phyloP scores from a whole-genome alignment of 2,797 vertebrate species.

The Arnoldichthys spilopterus region DNA sequence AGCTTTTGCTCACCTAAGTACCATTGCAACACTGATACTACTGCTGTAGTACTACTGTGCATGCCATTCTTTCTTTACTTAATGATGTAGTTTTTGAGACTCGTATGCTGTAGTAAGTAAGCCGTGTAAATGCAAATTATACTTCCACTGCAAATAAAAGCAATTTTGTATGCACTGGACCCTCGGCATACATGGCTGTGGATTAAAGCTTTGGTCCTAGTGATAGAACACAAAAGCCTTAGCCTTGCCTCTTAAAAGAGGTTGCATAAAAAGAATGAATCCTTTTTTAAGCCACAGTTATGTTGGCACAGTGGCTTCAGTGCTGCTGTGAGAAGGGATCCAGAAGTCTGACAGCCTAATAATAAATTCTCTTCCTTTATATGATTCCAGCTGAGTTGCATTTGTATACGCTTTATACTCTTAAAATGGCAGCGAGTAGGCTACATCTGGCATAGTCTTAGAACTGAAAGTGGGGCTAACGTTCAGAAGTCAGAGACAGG shows the following conservation, averaged over 20 bases:
- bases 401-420: slow-evolving; percentile 7
- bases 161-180: not conserved
- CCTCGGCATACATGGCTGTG: not conserved
- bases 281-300: not conserved
- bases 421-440: slow-evolving; percentile 14
- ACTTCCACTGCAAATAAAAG: not conserved
- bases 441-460: slow-evolving; percentile 7
- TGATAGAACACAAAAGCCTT: not conserved
- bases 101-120: not conserved
- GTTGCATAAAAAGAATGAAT: not conserved
- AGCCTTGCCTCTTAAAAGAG: not conserved
- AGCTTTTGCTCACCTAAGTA: too few species aligned
- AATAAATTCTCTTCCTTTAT: slow-evolving; percentile 5
- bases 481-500: slow-evolving; percentile 24
- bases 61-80: too few species aligned
- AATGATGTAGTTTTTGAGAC: too few species aligned
- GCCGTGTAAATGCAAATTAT: not conserved
- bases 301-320: not conserved
- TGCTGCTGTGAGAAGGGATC: not conserved
- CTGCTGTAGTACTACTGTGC: too few species aligned
- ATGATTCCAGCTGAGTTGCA: not conserved
- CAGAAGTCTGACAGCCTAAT: not conserved
- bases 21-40: too few species aligned
- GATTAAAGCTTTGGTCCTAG: not conserved
- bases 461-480: slow-evolving; percentile 18